A percentile compares a stretch with the other conserved stretches of the same genome.
phyloP scores from a whole-genome alignment of 2,797 vertebrate genomes.

The Sebastes nivosus region DNA sequence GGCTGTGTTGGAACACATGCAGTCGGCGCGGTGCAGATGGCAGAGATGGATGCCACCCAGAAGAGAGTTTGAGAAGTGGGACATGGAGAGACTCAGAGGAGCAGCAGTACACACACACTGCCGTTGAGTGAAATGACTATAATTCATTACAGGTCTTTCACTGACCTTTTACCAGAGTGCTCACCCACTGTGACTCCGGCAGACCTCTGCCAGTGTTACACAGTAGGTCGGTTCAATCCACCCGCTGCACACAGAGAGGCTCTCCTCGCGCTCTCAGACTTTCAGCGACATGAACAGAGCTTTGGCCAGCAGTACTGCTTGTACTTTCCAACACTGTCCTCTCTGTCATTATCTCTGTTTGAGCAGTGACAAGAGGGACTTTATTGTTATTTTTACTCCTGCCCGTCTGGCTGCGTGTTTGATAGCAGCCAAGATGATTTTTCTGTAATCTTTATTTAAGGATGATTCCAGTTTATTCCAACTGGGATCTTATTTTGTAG shows the following conservation, averaged over 20 bases:
- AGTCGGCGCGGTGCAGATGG: conserved; percentile 60
- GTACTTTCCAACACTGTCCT: conserved; percentile 1
- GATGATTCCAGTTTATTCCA: background rate
- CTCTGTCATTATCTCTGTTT: conserved; percentile 26
- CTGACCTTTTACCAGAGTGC: conserved; percentile 70
- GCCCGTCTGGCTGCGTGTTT: background rate
- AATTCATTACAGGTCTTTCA: conserved; percentile 64
- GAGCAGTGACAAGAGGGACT: background rate
- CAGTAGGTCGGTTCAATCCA: conserved; percentile 35
- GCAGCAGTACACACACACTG: conserved; percentile 6
- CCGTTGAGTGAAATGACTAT: conserved; percentile 41
- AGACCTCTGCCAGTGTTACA: conserved; percentile 49
- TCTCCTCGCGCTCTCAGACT: conserved; percentile 1
- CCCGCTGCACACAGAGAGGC: conserved; percentile 29
- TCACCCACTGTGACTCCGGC: conserved; percentile 56
- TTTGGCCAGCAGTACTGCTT: background rate
- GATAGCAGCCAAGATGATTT: background rate
- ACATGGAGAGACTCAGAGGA: conserved; percentile 1
- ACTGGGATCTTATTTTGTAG: background rate
- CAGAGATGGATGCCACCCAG: conserved; percentile 72
- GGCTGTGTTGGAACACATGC: conserved; percentile 59
- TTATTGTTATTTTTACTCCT: conserved; percentile 1
- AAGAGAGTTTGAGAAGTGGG: conserved; percentile 62
- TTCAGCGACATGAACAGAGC: conserved; percentile 30
- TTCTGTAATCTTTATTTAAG: background rate